Evolutionary conservation across 2,113 vertebrate genomes (phyloP).

Genomic region (Crotalus tigris): DNA sequence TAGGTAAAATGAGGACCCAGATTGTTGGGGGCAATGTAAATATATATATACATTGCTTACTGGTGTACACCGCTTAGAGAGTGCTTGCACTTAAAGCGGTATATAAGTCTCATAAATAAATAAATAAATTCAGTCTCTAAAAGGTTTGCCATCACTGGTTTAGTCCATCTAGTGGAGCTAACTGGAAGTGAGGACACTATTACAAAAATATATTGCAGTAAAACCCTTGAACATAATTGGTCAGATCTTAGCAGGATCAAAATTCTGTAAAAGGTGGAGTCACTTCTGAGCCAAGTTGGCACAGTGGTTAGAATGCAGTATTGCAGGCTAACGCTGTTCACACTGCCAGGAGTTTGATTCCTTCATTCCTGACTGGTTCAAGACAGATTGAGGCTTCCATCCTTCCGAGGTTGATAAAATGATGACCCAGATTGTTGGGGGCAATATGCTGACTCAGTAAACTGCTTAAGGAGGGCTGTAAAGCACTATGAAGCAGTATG

Average conservation of each 20-base stretch:
- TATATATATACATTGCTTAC: too few species aligned
- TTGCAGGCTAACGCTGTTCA: not conserved
- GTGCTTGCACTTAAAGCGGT: too few species aligned
- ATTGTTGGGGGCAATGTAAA: too few species aligned
- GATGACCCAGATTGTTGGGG: not conserved
- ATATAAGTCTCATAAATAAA: too few species aligned
- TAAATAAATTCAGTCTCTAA: too few species aligned
- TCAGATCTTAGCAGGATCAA: not conserved
- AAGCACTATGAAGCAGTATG: not conserved
- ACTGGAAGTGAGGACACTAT: not conserved
- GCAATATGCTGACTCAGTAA: not conserved
- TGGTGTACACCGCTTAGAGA: too few species aligned
- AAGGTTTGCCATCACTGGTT: too few species aligned
- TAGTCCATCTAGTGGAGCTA: not conserved
- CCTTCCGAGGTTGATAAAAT: not conserved
- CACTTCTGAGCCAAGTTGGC: not conserved
- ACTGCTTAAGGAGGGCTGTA: not conserved
- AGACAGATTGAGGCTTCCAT: not conserved
- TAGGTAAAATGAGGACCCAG: too few species aligned
- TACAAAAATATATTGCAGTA: not conserved
- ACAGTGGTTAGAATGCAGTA: not conserved
- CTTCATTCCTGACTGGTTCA: not conserved
- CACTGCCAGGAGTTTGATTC: not conserved
- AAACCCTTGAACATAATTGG: not conserved
- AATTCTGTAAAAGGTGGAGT: not conserved